Base-by-base conservation (phyloP, 1,140 invertebrate genomes). In the Sarcophaga bullata region DNA sequence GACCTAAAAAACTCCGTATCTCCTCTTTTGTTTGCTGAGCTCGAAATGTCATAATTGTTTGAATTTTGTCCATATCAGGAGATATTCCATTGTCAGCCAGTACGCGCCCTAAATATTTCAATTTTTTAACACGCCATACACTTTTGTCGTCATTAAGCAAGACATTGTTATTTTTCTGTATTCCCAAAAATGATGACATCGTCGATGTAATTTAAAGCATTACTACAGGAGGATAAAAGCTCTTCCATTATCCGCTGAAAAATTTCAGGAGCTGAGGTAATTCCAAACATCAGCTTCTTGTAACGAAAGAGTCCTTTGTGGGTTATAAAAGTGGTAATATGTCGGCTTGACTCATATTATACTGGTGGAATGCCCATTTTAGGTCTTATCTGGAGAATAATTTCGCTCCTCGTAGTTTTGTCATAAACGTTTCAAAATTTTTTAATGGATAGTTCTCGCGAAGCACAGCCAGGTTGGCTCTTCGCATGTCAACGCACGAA, bases 61-160 rank as follows among this genome's bases (percentile, higher is more conserved):
- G 82, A 0, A 91, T 37, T 25, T 82, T 82, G 9, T 46, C n/a
- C 11, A 68, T 83, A 82, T 91, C 91, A 8, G 85, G 83, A 73
- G 84, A 84, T 8, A 92, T 83, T 9, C 91, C 91, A 11, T 89
- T 83, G 48, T 78, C 78, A 19, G 85, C 84, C 8, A 92, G 84
- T n/a, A 87, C 84, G 80, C 90, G 88, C 8, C 91, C 91, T 46
- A 91, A 81, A 84, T 89, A 91, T 82, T 86, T 88, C 6, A 91
- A 82, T 82, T 84, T 84, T 75, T 62, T 80, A 49, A 84, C 81
- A 73, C 83, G 82, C 84, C 90, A 87, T 17, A 84, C 46, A 83
- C 90, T 87, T 85, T 91, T 82, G 7, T 52, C 50, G 6, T 54
- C 19, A 52, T 75, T 83, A 19, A 81, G 15, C 47, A 81, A 19